These are phyloP conservation scores for Neopipo cinnamomea DNA, from an alignment of 2,113 vertebrate genomes.

Conservation along the genomic window DNA sequence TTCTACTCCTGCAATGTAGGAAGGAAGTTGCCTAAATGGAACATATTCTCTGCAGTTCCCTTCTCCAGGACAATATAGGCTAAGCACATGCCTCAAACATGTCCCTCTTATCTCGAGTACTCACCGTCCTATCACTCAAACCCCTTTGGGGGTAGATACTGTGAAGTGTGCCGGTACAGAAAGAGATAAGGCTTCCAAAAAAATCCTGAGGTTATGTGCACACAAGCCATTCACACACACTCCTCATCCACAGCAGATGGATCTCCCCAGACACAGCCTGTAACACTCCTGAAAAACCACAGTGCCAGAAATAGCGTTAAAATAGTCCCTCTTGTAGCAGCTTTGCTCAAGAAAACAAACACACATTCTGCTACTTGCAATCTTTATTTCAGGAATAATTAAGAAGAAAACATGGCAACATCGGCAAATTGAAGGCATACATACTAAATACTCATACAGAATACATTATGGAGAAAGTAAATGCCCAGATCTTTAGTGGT, in stretches of 20 bases:
- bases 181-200: neutral
- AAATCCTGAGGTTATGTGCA: neutral
- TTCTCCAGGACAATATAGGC: neutral
- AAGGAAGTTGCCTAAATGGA: neutral
- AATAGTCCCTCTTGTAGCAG: neutral
- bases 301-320: rapidly evolving
- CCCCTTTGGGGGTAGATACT: neutral
- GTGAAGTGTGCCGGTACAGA: neutral
- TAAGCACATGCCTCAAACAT: neutral
- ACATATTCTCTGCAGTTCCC: neutral
- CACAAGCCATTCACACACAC: neutral
- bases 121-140: neutral
- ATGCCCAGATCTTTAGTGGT: slow-evolving; percentile 60
- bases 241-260: neutral
- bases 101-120: neutral
- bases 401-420: slow-evolving; percentile 65
- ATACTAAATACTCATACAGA: slow-evolving; percentile 67
- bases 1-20: neutral
- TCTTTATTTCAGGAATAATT: slow-evolving; percentile 66
- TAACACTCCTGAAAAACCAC: neutral
- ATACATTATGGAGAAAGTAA: slow-evolving; percentile 61
- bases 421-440: slow-evolving; percentile 61
- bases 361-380: slow-evolving; percentile 1
- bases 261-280: neutral
- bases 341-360: slow-evolving; percentile 5